Percentiles rank a stretch among this genome's conserved stretches.
Evolutionary conservation across 1,140 invertebrate species (phyloP).

Genomic region (Drosophila prosaltans): DNA sequence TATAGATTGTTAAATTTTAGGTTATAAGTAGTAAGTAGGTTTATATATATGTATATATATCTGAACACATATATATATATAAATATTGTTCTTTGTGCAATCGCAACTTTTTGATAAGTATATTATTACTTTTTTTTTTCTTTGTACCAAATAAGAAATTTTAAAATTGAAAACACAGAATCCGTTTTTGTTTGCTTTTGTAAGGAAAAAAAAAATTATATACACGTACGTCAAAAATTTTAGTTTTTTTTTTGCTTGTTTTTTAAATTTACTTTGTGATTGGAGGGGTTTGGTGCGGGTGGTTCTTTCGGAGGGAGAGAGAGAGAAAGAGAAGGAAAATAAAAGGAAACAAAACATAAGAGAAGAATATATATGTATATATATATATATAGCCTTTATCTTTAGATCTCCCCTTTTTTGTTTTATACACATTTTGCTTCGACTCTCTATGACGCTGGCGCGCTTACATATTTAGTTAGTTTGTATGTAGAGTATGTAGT

Average conservation of each 20-base stretch:
- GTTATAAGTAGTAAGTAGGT: neutral
- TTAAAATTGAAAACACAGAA: slow-evolving; percentile 23
- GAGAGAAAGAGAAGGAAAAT: neutral
- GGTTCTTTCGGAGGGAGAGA: neutral
- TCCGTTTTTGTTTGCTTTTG: neutral
- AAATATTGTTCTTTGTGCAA: slow-evolving; percentile 62
- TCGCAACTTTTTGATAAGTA: slow-evolving; percentile 56
- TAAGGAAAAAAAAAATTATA: slow-evolving; percentile 75
- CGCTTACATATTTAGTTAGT: slow-evolving; percentile 35
- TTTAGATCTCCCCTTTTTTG: slow-evolving; percentile 8
- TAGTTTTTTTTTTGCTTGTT: slow-evolving; percentile 24
- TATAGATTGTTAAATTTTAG: slow-evolving; percentile 31
- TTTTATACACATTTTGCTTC: slow-evolving; percentile 2
- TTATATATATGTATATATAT: slow-evolving; percentile 19
- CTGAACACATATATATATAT: slow-evolving; percentile 50
- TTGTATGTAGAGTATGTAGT: neutral
- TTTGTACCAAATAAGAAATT: slow-evolving; percentile 35
- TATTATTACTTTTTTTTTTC: slow-evolving; percentile 49
- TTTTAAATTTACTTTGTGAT: slow-evolving; percentile 9
- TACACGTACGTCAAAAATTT: slow-evolving; percentile 81
- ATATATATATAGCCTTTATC: neutral
- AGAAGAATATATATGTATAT: no score
- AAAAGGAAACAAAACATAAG: neutral
- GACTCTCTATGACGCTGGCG: slow-evolving; percentile 34
- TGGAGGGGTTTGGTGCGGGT: neutral